These are phyloP conservation scores for Vulpes ferrilata DNA, from an alignment of 2,113 vertebrate species.

Conservation along the genomic window DNA sequence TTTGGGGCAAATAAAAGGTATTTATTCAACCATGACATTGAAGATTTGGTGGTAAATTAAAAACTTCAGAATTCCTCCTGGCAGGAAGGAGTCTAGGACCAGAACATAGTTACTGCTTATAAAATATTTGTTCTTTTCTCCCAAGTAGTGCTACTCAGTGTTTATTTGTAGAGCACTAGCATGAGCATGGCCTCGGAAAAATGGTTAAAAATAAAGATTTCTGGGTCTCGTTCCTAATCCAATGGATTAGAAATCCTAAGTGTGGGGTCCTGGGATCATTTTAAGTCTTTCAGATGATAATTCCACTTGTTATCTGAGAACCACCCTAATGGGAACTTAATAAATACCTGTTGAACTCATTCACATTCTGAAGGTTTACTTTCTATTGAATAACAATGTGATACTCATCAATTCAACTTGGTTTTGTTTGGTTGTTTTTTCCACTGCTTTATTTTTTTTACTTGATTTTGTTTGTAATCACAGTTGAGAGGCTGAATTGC, in stretches of 20 bases:
- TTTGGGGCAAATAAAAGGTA: background rate
- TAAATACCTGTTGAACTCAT: conserved; percentile 59
- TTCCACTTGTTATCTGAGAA: conserved; percentile 44
- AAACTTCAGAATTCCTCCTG: background rate
- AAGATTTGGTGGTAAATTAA: background rate
- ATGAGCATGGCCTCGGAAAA: background rate
- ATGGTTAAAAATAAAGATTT: background rate
- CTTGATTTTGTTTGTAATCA: conserved; percentile 51
- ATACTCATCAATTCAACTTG: background rate
- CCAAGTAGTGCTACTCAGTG: background rate
- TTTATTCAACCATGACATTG: background rate
- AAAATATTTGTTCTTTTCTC: background rate
- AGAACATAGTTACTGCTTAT: background rate
- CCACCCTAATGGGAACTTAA: conserved; percentile 3
- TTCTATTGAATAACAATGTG: conserved; percentile 60
- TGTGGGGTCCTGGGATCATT: background rate
- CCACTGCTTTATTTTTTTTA: too few species aligned
- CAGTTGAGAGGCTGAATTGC: conserved; percentile 39
- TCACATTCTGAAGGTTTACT: conserved; percentile 54
- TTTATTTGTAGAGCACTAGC: background rate
- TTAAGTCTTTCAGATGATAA: background rate
- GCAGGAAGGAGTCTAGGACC: background rate
- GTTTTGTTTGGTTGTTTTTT: background rate
- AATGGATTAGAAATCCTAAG: background rate
- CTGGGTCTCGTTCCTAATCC: background rate